A percentile compares a stretch with the other conserved stretches of the same genome.
These are phyloP conservation scores for Cyclina sinensis DNA, from an alignment of 1,140 invertebrate genomes.

Conservation along the genomic window DNA sequence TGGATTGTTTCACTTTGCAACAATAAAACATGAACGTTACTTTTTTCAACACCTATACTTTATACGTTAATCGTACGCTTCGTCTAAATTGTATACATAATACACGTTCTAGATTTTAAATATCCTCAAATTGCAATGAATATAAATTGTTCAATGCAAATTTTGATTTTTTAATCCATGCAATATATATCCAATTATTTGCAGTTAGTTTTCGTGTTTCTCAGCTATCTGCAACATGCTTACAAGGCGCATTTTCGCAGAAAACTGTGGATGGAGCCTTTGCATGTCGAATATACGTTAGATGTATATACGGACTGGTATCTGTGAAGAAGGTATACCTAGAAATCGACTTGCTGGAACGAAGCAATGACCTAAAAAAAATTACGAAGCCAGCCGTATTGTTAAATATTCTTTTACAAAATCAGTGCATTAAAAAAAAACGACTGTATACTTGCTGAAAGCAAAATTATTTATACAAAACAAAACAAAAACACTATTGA, in stretches of 20 bases:
- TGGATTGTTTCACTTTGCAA: background rate
- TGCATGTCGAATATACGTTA: background rate
- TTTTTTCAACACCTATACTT: background rate
- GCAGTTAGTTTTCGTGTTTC: background rate
- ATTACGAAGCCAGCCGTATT: too few species aligned
- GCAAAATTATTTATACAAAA: too few species aligned
- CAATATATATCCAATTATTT: background rate
- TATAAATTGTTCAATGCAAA: background rate
- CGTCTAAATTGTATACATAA: background rate
- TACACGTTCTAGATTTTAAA: background rate
- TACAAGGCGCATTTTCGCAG: background rate
- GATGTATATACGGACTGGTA: conserved; percentile 1
- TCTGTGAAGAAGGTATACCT: background rate
- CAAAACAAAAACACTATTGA: too few species aligned
- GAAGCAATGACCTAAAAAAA: background rate
- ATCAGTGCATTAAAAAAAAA: too few species aligned
- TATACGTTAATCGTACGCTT: too few species aligned
- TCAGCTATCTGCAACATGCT: background rate
- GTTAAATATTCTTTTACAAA: too few species aligned
- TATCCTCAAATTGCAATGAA: too few species aligned
- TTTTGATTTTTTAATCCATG: background rate
- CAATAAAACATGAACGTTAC: background rate
- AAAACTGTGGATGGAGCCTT: background rate
- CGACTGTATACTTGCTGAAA: too few species aligned
- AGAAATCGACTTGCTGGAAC: conserved; percentile 15